These are phyloP conservation scores for Ricordea florida DNA, from an alignment of 92 coral and sea anemone species.

Conservation along the genomic window DNA sequence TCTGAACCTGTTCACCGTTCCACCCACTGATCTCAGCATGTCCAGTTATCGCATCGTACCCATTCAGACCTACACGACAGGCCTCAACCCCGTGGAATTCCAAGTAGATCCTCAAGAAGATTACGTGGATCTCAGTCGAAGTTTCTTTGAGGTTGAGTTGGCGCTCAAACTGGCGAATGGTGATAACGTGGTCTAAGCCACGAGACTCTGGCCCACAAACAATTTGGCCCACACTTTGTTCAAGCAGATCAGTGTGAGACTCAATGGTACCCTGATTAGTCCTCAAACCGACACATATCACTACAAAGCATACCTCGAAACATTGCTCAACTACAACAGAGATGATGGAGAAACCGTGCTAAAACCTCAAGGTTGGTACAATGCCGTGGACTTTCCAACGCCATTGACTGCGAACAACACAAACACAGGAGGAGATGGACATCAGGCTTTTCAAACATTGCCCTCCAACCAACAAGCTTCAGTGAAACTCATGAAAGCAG, in stretches of 20 bases:
- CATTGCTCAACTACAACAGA: background rate
- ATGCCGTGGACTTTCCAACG: background rate
- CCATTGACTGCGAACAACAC: background rate
- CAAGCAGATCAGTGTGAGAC: background rate
- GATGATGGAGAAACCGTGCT: constrained; percentile 4
- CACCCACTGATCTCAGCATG: background rate
- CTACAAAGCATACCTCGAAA: constrained; percentile 1
- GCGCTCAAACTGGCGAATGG: background rate
- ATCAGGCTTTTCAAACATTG: background rate
- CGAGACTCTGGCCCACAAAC: background rate
- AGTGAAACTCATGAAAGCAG: background rate
- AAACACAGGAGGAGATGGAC: background rate
- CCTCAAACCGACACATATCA: constrained; percentile 15
- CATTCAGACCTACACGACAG: background rate
- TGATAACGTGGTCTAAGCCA: background rate
- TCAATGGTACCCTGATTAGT: background rate
- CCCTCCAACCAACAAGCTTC: background rate
- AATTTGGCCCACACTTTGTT: background rate
- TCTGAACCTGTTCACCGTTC: background rate
- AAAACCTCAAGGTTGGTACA: constrained; percentile 1
- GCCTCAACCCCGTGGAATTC: background rate
- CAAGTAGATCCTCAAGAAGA: background rate
- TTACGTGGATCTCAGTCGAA: background rate
- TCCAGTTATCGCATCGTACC: background rate
- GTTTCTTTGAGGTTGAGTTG: background rate